These are phyloP conservation scores for Agrochola macilenta DNA, from an alignment of 2,888 invertebrate species.

Conservation along the genomic window DNA sequence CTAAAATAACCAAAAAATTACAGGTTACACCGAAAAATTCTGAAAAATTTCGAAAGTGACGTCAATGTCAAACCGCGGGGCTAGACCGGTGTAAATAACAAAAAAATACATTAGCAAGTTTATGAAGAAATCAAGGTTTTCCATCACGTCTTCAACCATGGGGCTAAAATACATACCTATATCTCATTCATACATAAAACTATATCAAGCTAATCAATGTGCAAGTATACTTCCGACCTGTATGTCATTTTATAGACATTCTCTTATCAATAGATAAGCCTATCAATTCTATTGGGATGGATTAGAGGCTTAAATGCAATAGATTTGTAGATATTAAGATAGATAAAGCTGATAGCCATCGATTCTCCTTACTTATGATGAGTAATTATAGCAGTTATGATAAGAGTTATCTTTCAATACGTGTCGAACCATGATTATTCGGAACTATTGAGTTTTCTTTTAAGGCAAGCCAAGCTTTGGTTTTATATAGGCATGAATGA, in stretches of 20 bases:
- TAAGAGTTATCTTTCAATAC: conserved; percentile 26
- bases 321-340: conserved; percentile 43
- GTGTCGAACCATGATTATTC: conserved; percentile 25
- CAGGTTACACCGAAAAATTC: no score
- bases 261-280: conserved; percentile 41
- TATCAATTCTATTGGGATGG: conserved; percentile 50
- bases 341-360: conserved; percentile 39
- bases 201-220: conserved; percentile 30
- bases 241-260: conserved; percentile 34
- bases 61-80: no score
- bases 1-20: no score
- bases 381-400: conserved; percentile 43
- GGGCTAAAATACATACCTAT: conserved; percentile 7
- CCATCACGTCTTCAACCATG: conserved; percentile 23
- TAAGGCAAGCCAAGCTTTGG: neutral
- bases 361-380: conserved; percentile 43
- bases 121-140: conserved; percentile 12
- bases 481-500: neutral
- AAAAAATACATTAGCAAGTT: neutral
- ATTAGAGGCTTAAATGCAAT: conserved; percentile 52
- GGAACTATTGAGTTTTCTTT: conserved; percentile 10
- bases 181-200: conserved; percentile 19
- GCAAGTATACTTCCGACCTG: conserved; percentile 37
- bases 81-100: no score
- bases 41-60: no score